phyloP scores from a whole-genome alignment of 2,113 vertebrate species.

The Neotoma lepida region DNA sequence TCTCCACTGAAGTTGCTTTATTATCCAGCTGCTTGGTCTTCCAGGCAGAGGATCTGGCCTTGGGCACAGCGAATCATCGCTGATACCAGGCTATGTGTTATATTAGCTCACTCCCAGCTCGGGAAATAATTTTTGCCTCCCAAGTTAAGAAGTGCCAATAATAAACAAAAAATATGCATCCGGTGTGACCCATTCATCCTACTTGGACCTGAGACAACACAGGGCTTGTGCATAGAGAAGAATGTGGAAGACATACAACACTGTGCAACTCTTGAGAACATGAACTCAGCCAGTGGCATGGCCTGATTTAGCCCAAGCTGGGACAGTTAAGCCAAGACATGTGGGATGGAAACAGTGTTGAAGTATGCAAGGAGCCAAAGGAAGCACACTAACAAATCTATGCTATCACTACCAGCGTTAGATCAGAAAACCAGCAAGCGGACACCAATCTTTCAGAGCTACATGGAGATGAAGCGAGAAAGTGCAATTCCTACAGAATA shows the following conservation, averaged over 20 bases:
- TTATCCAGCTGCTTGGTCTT: slow-evolving; percentile 1
- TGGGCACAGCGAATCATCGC: neutral
- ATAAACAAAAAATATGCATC: slow-evolving; percentile 24
- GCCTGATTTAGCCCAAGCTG: slow-evolving; percentile 72
- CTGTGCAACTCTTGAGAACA: slow-evolving; percentile 54
- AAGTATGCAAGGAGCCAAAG: slow-evolving; percentile 54
- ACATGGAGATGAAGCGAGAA: neutral
- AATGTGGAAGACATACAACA: neutral
- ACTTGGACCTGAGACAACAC: neutral
- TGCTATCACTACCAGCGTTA: neutral
- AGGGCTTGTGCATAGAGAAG: neutral
- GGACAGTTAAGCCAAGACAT: slow-evolving; percentile 78
- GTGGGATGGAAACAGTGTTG: slow-evolving; percentile 61
- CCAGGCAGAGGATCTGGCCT: neutral
- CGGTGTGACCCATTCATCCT: neutral
- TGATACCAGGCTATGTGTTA: neutral
- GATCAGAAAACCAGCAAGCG: neutral
- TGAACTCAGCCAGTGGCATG: slow-evolving; percentile 34
- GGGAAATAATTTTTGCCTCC: slow-evolving; percentile 3
- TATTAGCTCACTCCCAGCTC: neutral
- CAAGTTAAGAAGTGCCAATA: slow-evolving; percentile 16
- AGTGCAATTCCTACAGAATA: neutral
- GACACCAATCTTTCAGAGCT: neutral
- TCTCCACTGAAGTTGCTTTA: slow-evolving; percentile 5
- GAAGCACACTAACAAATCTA: slow-evolving; percentile 40